Percentiles rank a stretch among this genome's conserved stretches.
These are phyloP conservation scores for Lasioglossum morio DNA, from an alignment of 2,888 invertebrate species.

Conservation along the genomic window DNA sequence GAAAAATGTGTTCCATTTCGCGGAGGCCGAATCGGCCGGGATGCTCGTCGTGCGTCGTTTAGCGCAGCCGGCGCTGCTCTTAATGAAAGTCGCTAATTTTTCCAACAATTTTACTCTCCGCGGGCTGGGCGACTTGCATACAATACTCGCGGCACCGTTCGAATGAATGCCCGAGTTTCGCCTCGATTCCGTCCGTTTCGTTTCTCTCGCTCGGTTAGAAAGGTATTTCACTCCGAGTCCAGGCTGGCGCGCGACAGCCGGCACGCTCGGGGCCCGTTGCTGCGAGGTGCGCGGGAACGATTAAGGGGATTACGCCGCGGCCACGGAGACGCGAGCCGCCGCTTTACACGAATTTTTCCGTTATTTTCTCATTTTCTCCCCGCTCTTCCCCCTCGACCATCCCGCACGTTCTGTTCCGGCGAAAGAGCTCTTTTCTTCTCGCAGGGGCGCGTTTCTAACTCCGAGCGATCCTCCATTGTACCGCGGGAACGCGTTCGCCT, in stretches of 20 bases:
- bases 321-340: conserved; percentile 8
- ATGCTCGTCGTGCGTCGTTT: neutral
- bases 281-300: neutral
- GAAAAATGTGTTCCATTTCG: conserved; percentile 12
- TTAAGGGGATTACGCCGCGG: conserved; percentile 42
- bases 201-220: conserved; percentile 47
- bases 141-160: conserved; percentile 29
- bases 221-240: conserved; percentile 22
- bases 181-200: conserved; percentile 38
- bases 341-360: conserved; percentile 1
- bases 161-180: conserved; percentile 60
- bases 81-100: conserved; percentile 55
- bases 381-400: neutral
- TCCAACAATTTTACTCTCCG: neutral
- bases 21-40: neutral
- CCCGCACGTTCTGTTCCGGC: conserved; percentile 15
- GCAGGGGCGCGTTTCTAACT: conserved; percentile 16
- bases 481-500: conserved; percentile 35
- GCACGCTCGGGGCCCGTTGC: neutral
- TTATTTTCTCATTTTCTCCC: neutral
- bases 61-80: neutral
- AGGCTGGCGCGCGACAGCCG: neutral
- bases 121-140: neutral
- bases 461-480: conserved; percentile 50
- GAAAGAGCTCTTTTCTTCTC: conserved; percentile 35